Percentiles rank a stretch among this genome's conserved stretches.
Conservation (phyloP, 1,140 invertebrate species). For the Apis laboriosa region DNA sequence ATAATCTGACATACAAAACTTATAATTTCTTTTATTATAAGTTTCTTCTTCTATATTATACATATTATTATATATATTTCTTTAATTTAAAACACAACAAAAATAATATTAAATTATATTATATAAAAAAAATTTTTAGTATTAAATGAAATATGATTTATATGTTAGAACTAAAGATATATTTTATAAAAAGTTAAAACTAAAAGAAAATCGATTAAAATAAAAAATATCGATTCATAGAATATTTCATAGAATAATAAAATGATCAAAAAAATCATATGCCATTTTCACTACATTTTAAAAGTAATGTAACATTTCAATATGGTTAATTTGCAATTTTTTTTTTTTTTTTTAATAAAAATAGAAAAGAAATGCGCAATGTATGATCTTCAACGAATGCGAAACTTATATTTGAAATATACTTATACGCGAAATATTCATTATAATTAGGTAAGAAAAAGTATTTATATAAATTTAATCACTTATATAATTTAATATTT, state of each 20-base stretch:
- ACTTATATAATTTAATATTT: no score
- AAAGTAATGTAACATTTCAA: neutral
- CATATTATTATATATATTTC: no score
- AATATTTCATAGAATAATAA: no score
- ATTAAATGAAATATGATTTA: neutral
- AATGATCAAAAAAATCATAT: neutral
- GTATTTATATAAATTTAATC: neutral
- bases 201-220: no score
- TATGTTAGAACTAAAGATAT: no score
- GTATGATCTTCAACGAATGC: neutral
- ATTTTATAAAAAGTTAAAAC: no score
- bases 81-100: no score
- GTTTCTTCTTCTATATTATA: no score
- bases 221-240: no score
- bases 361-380: neutral
- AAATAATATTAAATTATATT: neutral
- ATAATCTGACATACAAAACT: no score
- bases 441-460: neutral
- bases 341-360: neutral
- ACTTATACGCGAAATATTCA: no score
- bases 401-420: neutral
- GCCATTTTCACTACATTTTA: no score
- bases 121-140: neutral
- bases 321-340: neutral
- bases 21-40: neutral